Evolutionary conservation across 2,888 invertebrate species (phyloP).

Genomic region (Thelaira solivaga): DNA sequence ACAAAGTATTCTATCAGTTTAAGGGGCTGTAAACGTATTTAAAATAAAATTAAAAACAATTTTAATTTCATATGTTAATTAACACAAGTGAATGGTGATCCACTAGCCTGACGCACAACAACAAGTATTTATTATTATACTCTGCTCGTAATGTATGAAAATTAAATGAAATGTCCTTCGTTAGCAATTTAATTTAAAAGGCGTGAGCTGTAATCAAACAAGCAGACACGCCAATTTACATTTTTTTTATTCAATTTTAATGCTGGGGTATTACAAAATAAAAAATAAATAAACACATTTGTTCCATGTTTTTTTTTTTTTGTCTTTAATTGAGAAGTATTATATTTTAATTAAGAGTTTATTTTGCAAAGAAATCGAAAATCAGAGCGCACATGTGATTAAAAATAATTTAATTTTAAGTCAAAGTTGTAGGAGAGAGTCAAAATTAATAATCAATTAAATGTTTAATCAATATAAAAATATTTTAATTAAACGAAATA

Average conservation of each 20-base stretch:
- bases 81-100: constrained; percentile 21
- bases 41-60: constrained; percentile 41
- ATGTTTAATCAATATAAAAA: too few relatives aligned
- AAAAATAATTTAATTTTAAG: neutral
- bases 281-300: too few relatives aligned
- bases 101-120: neutral
- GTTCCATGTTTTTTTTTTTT: constrained; percentile 4
- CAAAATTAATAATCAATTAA: too few relatives aligned
- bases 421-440: too few relatives aligned
- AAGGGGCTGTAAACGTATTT: constrained; percentile 9
- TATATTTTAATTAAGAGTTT: neutral
- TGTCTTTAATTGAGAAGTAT: neutral
- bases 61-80: constrained; percentile 47
- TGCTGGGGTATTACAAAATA: neutral
- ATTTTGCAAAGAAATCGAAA: neutral
- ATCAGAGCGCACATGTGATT: neutral
- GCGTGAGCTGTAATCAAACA: constrained; percentile 15
- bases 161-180: constrained; percentile 42
- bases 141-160: constrained; percentile 13
- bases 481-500: too few relatives aligned
- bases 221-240: neutral
- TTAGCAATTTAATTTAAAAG: constrained; percentile 17
- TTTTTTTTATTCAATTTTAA: neutral
- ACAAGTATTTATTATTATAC: constrained; percentile 6
- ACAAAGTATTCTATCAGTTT: neutral